Conservation (phyloP, 2,797 vertebrate genomes). For the Eulemur mongoz region DNA sequence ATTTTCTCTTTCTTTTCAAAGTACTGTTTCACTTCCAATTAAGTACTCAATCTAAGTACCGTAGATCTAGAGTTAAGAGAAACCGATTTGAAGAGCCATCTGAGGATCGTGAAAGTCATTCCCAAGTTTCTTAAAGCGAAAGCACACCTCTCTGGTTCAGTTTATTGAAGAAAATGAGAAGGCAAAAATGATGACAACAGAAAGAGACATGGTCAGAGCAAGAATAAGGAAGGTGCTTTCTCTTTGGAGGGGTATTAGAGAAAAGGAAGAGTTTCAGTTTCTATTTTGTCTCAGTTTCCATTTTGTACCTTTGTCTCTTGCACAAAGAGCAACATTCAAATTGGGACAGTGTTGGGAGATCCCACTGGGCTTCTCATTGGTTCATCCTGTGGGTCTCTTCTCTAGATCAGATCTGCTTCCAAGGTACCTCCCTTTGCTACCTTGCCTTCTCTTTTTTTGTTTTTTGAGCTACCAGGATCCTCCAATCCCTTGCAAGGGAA, state of each 20-base stretch:
- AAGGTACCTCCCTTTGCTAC: neutral
- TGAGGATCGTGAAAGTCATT: conserved; percentile 31
- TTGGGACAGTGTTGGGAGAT: neutral
- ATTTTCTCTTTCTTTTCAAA: conserved; percentile 25
- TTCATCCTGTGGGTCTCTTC: neutral
- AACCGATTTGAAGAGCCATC: neutral
- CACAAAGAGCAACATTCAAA: neutral
- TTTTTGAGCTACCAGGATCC: conserved; percentile 3
- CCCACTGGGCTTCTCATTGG: neutral
- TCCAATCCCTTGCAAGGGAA: neutral
- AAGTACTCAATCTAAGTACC: neutral
- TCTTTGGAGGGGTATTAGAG: neutral
- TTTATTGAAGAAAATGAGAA: conserved; percentile 41
- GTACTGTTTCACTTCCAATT: conserved; percentile 21
- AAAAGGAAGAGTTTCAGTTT: neutral
- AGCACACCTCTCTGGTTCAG: neutral
- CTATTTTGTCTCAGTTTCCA: neutral
- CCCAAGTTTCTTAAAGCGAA: conserved; percentile 46
- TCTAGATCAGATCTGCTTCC: neutral
- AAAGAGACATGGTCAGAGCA: conserved; percentile 28
- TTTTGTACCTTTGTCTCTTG: neutral
- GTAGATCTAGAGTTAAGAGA: neutral
- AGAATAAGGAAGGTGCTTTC: neutral
- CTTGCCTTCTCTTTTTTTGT: neutral
- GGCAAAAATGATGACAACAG: neutral